Base-by-base conservation (phyloP, 53 echinoderm and acorn worm species). In the Apostichopus leukothele region DNA sequence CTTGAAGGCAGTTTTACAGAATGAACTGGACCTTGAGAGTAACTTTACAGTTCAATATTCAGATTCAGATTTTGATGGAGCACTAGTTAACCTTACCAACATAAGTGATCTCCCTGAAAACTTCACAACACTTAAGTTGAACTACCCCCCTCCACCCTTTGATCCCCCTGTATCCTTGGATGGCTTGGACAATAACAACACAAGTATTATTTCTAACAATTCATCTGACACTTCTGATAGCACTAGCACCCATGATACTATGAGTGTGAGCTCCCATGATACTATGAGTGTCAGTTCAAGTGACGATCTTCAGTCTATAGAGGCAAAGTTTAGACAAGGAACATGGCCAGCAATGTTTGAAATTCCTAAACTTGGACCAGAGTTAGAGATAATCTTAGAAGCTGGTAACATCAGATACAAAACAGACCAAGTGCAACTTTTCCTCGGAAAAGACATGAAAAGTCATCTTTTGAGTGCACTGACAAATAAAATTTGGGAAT, bases 401-500 rank as follows among this genome's bases (percentile, higher is more conserved):
- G 59, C 52, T 8, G 51, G 86, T 27, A 86, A 86, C 18, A 13
- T 5, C 53, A 53, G 26, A 27, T 71, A 86, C 73, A 76, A 76
- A 76, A 76, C 76, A 16, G 50, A 76, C 9, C 12, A 76, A 9
- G 50, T 39, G 9, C 76, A 71, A n/a, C 86, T 86, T 11, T 5
- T 73, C 6, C 21, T 86, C 10, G 18, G 86, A 19, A 86, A 67
- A 71, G 86, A 86, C 51, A 68, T 71, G 9, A 86, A 86, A 86
- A 50, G 86, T 53, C 86, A 86, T 14, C 66, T 86, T 66, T 52
- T 86, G 5, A 73, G 68, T 73, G 67, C 73, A 7, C 12, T 86
- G 18, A 50, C 73, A 2, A 86, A 86, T 73, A 50, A 86, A 18
- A 68, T 86, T 39, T 86, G 86, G 86, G 12, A 27, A 51, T 73